Percentiles rank a stretch among this genome's conserved stretches.
Evolutionary conservation across 1,140 invertebrate genomes (phyloP).

Genomic region (Lordiphosa stackelbergi): DNA sequence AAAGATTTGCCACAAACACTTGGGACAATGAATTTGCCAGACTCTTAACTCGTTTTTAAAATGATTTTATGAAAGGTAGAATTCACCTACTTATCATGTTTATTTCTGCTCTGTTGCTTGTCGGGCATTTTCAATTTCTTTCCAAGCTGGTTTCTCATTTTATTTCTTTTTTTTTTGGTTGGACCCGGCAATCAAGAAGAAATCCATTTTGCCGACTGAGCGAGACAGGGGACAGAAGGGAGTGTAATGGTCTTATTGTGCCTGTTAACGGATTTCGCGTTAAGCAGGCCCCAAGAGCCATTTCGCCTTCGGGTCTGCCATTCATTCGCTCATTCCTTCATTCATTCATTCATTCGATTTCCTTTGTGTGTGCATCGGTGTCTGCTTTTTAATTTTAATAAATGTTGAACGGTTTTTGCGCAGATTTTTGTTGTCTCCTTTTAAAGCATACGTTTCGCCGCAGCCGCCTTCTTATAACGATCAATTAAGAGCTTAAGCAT

Average conservation of each 20-base stretch:
- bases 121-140: slow-evolving; percentile 44
- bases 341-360: not conserved
- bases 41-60: no score
- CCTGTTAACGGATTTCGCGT: slow-evolving; percentile 45
- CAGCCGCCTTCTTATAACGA: slow-evolving; percentile 18
- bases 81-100: slow-evolving; percentile 11
- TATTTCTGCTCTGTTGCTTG: slow-evolving; percentile 42
- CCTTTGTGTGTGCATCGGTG: slow-evolving; percentile 1
- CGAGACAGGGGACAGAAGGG: not conserved
- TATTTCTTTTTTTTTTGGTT: slow-evolving; percentile 24
- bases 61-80: not conserved
- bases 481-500: slow-evolving; percentile 42
- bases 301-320: slow-evolving; percentile 4
- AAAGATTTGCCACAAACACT: no score
- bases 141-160: slow-evolving; percentile 17
- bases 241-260: slow-evolving; percentile 47
- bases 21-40: no score
- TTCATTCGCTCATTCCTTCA: slow-evolving; percentile 5
- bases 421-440: not conserved
- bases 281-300: slow-evolving; percentile 14
- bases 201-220: slow-evolving; percentile 12
- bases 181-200: slow-evolving; percentile 42
- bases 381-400: slow-evolving; percentile 39
- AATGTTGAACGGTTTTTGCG: slow-evolving; percentile 28
- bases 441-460: no score